Evolutionary conservation across 2,888 invertebrate genomes (phyloP), one percentile per base, ranked within the genome.

Genomic region (Tortrix viridana): DNA sequence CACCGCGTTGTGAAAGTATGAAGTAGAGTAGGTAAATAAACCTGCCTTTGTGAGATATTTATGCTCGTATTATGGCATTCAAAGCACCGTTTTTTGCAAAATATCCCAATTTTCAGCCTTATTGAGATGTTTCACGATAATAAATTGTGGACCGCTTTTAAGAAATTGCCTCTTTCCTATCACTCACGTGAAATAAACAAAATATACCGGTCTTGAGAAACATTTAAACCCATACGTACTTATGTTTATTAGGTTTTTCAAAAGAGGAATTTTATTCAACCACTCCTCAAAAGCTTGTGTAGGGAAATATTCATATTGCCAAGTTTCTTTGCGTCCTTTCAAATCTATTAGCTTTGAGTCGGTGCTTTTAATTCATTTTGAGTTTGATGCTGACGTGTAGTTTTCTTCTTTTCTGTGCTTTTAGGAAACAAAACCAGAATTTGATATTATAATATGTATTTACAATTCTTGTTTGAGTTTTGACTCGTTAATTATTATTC

Each of bases 51-150:
- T 61, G 48, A 22, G 59, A 18, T 63, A 63, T 64, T 44, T 37
- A 65, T 48, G 49, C 38, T 38, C 48, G 37, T 60, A 37, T 55
- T 60, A 65, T 65, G 46, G 53, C 43, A 60, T 65, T 56, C 50
- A 65, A 65, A 65, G 46, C 65, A 32, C 46, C 43, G 37, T 55
- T 56, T 65, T 65, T 55, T 3, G 4, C 22, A 4, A 52, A 50
- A 60, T 65, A 60, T 65, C 56, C 62, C 46, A 57, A 62, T 62
- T 57, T 44, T 38, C 56, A 52, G 66, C 66, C 67, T 66, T 69
- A 72, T 72, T 71, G 71, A 70, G 66, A 69, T 67, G 69, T 69
- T 69, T 64, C 44, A 53, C 61, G 37, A 65, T 62, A 69, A 69
- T 68, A 70, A 67, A 69, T 65, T 65, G 65, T 50, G 57, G 57